Percentiles rank a stretch among this genome's conserved stretches.
Conservation (phyloP, 2,888 invertebrate species). For the Tipula confusa region DNA sequence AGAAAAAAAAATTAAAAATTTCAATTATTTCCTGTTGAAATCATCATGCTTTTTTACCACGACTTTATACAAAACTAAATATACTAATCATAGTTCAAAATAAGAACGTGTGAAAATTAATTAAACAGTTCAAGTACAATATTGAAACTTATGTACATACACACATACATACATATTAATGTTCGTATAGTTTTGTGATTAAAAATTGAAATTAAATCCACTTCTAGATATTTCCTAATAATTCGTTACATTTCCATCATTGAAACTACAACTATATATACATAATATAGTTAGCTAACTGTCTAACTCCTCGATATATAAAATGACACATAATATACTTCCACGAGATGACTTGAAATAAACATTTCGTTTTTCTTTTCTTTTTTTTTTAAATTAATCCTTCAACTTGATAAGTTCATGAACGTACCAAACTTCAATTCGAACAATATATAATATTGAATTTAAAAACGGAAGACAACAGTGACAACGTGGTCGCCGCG, state of each 20-base stretch:
- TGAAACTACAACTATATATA: not conserved
- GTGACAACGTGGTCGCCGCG: not conserved
- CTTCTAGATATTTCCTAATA: not conserved
- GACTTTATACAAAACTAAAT: constrained; percentile 20
- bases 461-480: not conserved
- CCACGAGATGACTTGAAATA: not conserved
- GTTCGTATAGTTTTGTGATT: not conserved
- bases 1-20: not conserved
- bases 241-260: constrained; percentile 3
- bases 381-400: not conserved
- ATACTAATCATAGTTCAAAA: constrained; percentile 25
- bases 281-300: no score
- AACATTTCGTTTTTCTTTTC: no score
- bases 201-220: not conserved
- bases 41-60: constrained; percentile 25
- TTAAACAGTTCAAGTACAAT: constrained; percentile 25
- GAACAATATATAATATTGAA: no score
- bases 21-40: constrained; percentile 25
- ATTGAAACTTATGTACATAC: not conserved
- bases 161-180: not conserved
- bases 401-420: constrained; percentile 25
- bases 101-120: constrained; percentile 20
- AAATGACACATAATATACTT: not conserved
- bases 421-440: not conserved
- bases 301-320: not conserved